Evolutionary conservation across 2,797 vertebrate species (phyloP), one percentile per base, ranked within the genome.

Genomic region (Oryzias dopingdopingensis): DNA sequence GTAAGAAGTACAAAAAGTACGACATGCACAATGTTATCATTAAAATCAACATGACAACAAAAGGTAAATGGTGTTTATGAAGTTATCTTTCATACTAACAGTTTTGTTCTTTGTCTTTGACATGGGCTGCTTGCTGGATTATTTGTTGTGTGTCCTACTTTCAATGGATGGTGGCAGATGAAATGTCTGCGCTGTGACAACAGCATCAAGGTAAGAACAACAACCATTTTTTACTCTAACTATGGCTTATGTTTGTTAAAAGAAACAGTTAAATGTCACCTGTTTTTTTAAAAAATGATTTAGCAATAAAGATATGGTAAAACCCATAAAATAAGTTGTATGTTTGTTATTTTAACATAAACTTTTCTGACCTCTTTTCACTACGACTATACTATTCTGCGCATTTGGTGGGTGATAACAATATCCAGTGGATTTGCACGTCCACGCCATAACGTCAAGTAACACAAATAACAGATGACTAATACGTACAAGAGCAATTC

Each of bases 121-220:
- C 26, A 87, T 61, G n/a, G 72, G 49, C 47, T 83, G 73, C 14
- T 47, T 65, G 49, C 44, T 49, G 7, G 90, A 83, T 4, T 90
- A 81, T 41, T 73, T 80, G 65, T 87, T 86, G 57, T 87, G 76
- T 14, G 71, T 48, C 59, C 54, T 90, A 18, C 59, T 58, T 50
- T 57, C 60, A 29, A 18, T 69, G 8, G 8, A 70, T 45, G 70
- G 60, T 57, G 83, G 58, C 52, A 82, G 80, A 52, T 90, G 86
- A 14, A 88, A 83, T 57, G 86, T 88, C 55, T 86, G 80, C 50
- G 55, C 90, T 29, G 84, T 81, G 50, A 91, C 90, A 57, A 90
- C 60, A 42, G 86, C 49, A 15, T 45, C 46, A 55, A 88, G 91
- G 55, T 23, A 65, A 72, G 53, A 63, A 69, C 18, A 76, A 61